phyloP scores from a whole-genome alignment of 35 echinoderm and acorn worm species.

The Ptychodera flava region DNA sequence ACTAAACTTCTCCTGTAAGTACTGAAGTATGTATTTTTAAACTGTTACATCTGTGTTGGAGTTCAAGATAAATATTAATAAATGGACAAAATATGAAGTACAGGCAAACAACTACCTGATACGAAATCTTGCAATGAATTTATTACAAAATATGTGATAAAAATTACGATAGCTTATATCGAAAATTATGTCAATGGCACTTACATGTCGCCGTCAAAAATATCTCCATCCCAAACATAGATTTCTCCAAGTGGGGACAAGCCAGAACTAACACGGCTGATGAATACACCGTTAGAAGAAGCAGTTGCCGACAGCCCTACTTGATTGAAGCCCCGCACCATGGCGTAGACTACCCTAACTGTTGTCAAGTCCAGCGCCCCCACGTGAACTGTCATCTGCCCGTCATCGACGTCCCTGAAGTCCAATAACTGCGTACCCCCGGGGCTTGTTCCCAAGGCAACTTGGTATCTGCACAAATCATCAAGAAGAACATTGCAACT shows the following conservation, averaged over 20 bases:
- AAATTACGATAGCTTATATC: not conserved
- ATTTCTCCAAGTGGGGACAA: conserved; percentile 6
- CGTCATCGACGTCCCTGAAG: conserved; percentile 5
- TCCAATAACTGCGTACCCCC: conserved; percentile 19
- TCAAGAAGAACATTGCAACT: not conserved
- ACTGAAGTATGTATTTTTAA: no score
- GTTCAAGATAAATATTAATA: not conserved
- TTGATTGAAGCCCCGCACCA: conserved; percentile 22
- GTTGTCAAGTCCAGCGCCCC: conserved; percentile 14
- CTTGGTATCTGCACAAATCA: conserved; percentile 7
- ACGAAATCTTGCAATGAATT: no score
- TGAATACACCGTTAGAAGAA: conserved; percentile 22
- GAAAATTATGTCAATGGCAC: not conserved
- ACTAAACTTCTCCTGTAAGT: not conserved
- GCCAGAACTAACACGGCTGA: conserved; percentile 21
- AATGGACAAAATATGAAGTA: not conserved
- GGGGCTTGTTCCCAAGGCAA: conserved; percentile 19
- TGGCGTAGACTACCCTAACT: conserved; percentile 19
- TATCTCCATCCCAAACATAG: conserved; percentile 26
- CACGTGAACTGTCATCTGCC: not conserved
- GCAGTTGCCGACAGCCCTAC: conserved; percentile 25
- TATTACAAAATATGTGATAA: not conserved
- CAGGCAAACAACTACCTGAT: not conserved
- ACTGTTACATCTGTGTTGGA: no score
- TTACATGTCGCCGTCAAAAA: not conserved